A percentile compares a stretch with the other conserved stretches of the same genome.
These are phyloP conservation scores for Buteo buteo DNA, from an alignment of 2,113 vertebrate genomes.

Conservation along the genomic window DNA sequence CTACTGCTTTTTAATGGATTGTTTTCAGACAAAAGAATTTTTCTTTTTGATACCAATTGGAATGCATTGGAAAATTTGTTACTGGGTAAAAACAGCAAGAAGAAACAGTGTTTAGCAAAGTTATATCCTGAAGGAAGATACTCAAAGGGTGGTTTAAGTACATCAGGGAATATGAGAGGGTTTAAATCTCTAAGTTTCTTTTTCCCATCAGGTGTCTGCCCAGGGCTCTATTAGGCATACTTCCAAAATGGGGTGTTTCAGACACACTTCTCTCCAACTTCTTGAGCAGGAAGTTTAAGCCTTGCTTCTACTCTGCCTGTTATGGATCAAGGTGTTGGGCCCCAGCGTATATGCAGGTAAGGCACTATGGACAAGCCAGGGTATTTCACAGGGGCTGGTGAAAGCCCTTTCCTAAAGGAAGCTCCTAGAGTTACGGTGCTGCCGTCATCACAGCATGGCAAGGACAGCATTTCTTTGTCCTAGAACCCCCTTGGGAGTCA, in stretches of 20 bases:
- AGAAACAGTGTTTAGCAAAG: background rate
- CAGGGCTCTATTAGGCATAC: background rate
- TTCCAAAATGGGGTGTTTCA: background rate
- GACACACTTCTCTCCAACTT: background rate
- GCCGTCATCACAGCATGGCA: background rate
- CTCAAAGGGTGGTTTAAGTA: background rate
- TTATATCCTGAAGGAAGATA: background rate
- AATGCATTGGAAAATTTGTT: background rate
- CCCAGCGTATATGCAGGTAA: fast-evolving
- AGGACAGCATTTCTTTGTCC: background rate
- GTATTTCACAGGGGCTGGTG: background rate
- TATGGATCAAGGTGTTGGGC: background rate
- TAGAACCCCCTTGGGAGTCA: background rate
- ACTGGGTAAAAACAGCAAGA: background rate
- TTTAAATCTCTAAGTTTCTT: background rate
- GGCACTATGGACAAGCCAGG: background rate
- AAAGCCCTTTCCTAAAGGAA: background rate
- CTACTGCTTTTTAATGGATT: background rate
- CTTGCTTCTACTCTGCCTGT: background rate
- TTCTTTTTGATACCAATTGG: background rate
- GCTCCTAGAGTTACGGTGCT: background rate
- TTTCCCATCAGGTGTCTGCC: background rate
- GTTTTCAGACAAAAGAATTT: background rate
- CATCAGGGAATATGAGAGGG: background rate
- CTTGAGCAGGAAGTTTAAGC: background rate